phyloP scores from a whole-genome alignment of 2,888 invertebrate genomes.

The Antheraea yamamai region DNA sequence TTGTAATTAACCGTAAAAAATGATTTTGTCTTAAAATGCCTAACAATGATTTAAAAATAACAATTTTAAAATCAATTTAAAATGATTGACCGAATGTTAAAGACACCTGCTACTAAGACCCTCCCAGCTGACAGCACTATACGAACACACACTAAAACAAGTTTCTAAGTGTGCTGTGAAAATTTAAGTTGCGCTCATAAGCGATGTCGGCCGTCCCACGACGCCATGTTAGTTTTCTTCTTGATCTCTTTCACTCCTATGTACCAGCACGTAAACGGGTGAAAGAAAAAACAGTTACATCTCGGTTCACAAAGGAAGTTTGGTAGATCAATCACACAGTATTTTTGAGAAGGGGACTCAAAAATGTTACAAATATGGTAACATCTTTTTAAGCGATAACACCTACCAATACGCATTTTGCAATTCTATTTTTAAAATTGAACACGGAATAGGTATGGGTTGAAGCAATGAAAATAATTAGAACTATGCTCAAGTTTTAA shows the following conservation, averaged over 20 bases:
- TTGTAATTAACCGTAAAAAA: not conserved
- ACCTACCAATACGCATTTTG: not conserved
- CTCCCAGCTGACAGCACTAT: conserved; percentile 55
- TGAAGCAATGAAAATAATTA: not conserved
- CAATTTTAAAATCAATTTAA: not conserved
- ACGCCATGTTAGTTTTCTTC: conserved; percentile 71
- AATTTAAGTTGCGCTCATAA: conserved; percentile 55
- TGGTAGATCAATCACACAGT: conserved; percentile 53
- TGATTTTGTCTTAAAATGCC: not conserved
- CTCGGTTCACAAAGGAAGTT: conserved; percentile 53
- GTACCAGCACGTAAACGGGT: conserved; percentile 35
- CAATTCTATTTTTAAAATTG: not conserved
- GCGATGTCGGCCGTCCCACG: conserved; percentile 46
- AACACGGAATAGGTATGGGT: not conserved
- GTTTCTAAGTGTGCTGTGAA: conserved; percentile 62
- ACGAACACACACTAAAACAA: conserved; percentile 53
- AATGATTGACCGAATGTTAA: conserved; percentile 42
- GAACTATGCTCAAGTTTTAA: not conserved
- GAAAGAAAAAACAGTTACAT: conserved; percentile 47
- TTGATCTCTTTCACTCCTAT: conserved; percentile 53
- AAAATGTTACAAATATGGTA: conserved; percentile 46
- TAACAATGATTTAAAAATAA: too few relatives aligned
- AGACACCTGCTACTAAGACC: conserved; percentile 50
- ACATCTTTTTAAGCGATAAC: conserved; percentile 9
- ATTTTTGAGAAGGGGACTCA: conserved; percentile 71